Percentiles rank a stretch among this genome's conserved stretches.
Conservation (phyloP, 2,888 invertebrate genomes). For the Tetropium fuscum region DNA sequence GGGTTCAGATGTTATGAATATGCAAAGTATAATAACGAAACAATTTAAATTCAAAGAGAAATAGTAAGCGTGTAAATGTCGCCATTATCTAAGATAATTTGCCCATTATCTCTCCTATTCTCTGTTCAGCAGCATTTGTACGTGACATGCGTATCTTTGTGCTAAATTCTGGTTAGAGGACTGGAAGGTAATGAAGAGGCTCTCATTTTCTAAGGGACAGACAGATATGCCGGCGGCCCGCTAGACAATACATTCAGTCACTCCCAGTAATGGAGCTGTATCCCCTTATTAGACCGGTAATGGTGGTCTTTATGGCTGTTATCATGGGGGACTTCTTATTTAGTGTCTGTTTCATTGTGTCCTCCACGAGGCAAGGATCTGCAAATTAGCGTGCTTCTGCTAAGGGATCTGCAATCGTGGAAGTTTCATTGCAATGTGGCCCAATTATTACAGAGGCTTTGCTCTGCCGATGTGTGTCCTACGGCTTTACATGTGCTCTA, state of each 20-base stretch:
- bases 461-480: constrained; percentile 43
- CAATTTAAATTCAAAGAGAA: constrained; percentile 29
- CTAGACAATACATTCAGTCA: constrained; percentile 57
- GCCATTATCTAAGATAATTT: constrained; percentile 39
- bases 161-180: constrained; percentile 35
- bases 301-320: constrained; percentile 61
- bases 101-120: constrained; percentile 43
- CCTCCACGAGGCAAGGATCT: constrained; percentile 51
- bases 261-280: constrained; percentile 60
- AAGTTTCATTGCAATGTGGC: constrained; percentile 15
- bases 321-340: constrained; percentile 59
- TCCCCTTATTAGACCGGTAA: constrained; percentile 62
- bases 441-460: constrained; percentile 37
- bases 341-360: constrained; percentile 61
- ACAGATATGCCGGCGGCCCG: constrained; percentile 53
- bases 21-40: constrained; percentile 21
- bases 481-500: constrained; percentile 24
- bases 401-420: constrained; percentile 18
- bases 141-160: constrained; percentile 40
- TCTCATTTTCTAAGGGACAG: constrained; percentile 46
- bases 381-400: constrained; percentile 56
- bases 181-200: constrained; percentile 39
- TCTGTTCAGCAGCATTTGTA: constrained; percentile 39
- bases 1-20: constrained; percentile 19
- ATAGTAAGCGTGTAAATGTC: constrained; percentile 29